Percentiles rank a stretch among this genome's conserved stretches.
Conservation (phyloP, 2,797 vertebrate genomes). For the Lagorchestes hirsutus region DNA sequence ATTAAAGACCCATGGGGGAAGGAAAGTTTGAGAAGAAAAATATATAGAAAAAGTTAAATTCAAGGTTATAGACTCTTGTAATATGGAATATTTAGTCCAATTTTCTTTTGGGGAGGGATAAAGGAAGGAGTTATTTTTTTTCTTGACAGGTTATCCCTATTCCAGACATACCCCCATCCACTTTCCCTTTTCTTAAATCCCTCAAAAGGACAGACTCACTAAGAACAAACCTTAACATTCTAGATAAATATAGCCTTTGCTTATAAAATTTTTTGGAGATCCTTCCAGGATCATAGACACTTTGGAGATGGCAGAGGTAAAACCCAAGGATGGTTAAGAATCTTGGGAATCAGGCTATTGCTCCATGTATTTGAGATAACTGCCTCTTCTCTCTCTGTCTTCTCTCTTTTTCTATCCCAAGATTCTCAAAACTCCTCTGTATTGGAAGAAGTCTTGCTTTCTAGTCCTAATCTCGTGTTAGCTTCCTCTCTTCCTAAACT, state of each 20-base stretch:
- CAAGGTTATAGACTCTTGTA: not conserved
- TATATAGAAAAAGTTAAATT: not conserved
- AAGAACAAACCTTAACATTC: not conserved
- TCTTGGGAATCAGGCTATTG: not conserved
- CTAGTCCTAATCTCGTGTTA: not conserved
- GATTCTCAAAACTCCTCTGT: not conserved
- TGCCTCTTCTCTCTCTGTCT: too few relatives aligned
- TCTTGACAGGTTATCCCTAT: not conserved
- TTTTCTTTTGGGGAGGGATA: not conserved
- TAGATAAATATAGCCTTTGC: not conserved
- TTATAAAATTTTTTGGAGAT: not conserved
- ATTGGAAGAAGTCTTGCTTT: not conserved
- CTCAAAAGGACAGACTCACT: too few relatives aligned
- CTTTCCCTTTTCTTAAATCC: not conserved
- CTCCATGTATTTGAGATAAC: not conserved
- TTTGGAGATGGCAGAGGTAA: not conserved
- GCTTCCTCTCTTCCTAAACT: not conserved
- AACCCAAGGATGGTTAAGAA: not conserved
- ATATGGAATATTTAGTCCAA: not conserved
- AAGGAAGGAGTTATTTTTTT: not conserved
- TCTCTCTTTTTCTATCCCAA: not conserved
- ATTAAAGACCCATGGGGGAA: not conserved
- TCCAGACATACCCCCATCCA: not conserved
- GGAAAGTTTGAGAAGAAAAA: not conserved
- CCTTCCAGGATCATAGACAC: not conserved